phyloP scores from a whole-genome alignment of 2,888 invertebrate genomes.

The Eurytoma adleriae region DNA sequence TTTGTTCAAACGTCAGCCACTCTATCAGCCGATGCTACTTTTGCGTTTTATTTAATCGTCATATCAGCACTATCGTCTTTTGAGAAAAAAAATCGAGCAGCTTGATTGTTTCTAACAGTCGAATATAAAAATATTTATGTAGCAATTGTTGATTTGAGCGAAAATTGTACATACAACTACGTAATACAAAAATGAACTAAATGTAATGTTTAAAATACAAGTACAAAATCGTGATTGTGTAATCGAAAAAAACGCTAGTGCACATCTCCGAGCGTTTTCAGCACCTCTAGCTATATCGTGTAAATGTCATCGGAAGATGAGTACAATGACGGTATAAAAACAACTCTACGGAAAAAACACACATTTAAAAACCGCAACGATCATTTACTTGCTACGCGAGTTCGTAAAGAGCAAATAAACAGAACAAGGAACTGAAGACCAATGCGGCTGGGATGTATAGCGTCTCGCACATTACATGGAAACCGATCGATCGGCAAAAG shows the following conservation, averaged over 20 bases:
- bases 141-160: background rate
- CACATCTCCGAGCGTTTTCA: slow-evolving; percentile 2
- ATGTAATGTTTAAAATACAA: background rate
- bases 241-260: slow-evolving; percentile 28
- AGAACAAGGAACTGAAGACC: background rate
- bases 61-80: background rate
- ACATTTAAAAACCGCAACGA: background rate
- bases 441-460: slow-evolving; percentile 5
- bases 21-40: no score
- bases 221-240: background rate
- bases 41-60: no score
- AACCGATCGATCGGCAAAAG: slow-evolving; percentile 40
- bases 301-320: background rate
- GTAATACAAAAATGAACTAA: background rate
- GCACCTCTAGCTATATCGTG: background rate
- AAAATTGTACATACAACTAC: background rate
- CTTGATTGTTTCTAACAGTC: background rate
- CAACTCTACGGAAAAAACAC: slow-evolving; percentile 3
- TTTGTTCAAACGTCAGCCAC: no score
- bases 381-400: background rate
- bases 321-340: slow-evolving; percentile 11
- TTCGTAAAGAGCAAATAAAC: background rate
- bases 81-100: background rate
- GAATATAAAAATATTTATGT: background rate
- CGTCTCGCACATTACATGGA: slow-evolving; percentile 6